Base-by-base conservation (phyloP, 2,888 invertebrate species). In the Nymphalis c-album region DNA sequence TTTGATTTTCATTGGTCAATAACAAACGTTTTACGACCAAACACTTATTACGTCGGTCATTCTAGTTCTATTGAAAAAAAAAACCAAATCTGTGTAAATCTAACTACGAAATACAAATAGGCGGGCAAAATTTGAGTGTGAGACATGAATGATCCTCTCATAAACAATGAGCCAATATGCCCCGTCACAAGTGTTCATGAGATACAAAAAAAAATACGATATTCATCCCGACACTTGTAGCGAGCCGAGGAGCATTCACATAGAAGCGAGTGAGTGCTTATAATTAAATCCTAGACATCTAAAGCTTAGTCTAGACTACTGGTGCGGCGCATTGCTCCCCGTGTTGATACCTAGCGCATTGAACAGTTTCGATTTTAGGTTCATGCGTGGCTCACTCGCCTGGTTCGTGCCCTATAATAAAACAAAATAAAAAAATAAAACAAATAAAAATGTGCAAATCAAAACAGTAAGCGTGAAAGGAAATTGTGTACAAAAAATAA, bases 331-430 rank as follows among this genome's bases (percentile, higher is more conserved):
- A 78, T 76, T 84, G 82, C 82, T 93, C 82, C 90, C 93, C 78
- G 95, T 95, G 93, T 96, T 95, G 92, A 96, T 95, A 84, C 96
- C 96, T 91, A 96, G 94, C 85, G 95, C 96, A 93, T 95, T 95
- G 94, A 96, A 96, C 88, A 96, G 93, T 94, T 96, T 96, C 91
- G 95, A 96, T 94, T 96, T 96, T 86, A 96, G 93, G 93, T 96
- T 95, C 93, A 95, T 94, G 91, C 94, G 94, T 85, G 94, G 94
- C 94, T 93, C 94, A 93, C 90, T 95, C 94, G 91, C 93, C 93
- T 86, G 94, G 92, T 93, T 94, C 91, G 93, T 93, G 92, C 92
- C 94, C 94, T 93, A 94, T 91, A 86, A 86, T 85, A 90, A 91
- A 87, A 87, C 85, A 90, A 87, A 90, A 62, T 1, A 6, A 60